Conservation (phyloP, 2,113 vertebrate genomes). For the Toxotes jaculatrix region DNA sequence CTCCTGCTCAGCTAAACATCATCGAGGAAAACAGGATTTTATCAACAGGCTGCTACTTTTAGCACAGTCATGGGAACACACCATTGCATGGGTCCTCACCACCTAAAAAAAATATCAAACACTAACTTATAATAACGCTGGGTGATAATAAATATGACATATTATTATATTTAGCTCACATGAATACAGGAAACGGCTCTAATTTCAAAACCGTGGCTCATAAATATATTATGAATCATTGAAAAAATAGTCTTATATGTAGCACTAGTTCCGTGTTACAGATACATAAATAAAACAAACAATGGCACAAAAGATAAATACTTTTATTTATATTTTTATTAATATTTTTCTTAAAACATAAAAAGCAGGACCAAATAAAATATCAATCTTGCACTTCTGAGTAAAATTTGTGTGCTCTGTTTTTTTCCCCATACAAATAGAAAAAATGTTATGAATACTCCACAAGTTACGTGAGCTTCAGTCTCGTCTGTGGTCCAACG, state of each 20-base stretch:
- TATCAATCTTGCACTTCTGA: no score
- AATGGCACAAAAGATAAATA: no score
- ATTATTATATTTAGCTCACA: neutral
- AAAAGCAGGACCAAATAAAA: no score
- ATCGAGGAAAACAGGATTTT: conserved; percentile 30
- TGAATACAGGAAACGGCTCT: neutral
- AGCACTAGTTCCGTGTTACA: no score
- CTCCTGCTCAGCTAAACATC: neutral
- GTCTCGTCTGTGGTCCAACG: neutral
- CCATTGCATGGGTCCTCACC: neutral
- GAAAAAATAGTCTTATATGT: neutral
- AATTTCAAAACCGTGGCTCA: neutral
- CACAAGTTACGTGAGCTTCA: neutral
- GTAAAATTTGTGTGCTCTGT: neutral
- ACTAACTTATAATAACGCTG: conserved; percentile 7
- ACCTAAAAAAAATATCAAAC: conserved; percentile 31
- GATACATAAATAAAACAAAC: no score
- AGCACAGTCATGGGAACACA: conserved; percentile 55
- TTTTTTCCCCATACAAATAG: neutral
- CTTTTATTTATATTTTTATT: no score
- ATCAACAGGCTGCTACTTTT: conserved; percentile 67
- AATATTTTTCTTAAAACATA: no score
- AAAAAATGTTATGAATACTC: neutral
- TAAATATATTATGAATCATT: neutral
- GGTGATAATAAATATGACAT: neutral